A percentile compares a stretch with the other conserved stretches of the same genome.
phyloP scores from a whole-genome alignment of 2,888 invertebrate genomes.

The Oligia latruncula region DNA sequence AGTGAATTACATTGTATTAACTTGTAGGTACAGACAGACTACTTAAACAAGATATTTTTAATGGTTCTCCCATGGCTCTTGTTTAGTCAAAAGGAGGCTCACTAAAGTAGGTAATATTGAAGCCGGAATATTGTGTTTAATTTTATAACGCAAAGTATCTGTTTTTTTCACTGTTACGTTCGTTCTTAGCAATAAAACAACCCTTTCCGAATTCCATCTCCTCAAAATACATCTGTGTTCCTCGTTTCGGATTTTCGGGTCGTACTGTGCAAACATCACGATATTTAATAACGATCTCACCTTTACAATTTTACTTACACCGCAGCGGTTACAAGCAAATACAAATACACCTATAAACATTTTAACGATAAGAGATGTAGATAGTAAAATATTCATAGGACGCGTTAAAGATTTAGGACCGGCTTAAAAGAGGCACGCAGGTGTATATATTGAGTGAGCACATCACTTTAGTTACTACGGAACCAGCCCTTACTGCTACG shows the following conservation, averaged over 20 bases:
- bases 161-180: neutral
- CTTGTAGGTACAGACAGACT: neutral
- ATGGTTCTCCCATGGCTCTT: neutral
- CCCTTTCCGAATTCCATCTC: neutral
- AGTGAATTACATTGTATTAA: conserved; percentile 2
- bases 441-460: conserved; percentile 55
- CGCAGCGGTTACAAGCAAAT: conserved; percentile 34
- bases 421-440: conserved; percentile 55
- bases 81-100: neutral
- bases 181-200: neutral
- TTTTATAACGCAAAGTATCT: neutral
- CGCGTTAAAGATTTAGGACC: conserved; percentile 59
- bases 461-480: neutral
- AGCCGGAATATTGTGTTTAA: neutral
- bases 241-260: neutral
- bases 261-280: conserved; percentile 2
- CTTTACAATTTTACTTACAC: conserved; percentile 39
- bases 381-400: conserved; percentile 59
- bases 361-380: conserved; percentile 51
- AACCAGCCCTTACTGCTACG: neutral
- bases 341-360: conserved; percentile 52
- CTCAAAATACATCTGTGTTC: neutral
- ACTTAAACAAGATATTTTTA: neutral
- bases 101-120: neutral
- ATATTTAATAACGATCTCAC: conserved; percentile 19